Evolutionary conservation across 2,888 invertebrate species (phyloP).

Genomic region (Metellina segmentata): DNA sequence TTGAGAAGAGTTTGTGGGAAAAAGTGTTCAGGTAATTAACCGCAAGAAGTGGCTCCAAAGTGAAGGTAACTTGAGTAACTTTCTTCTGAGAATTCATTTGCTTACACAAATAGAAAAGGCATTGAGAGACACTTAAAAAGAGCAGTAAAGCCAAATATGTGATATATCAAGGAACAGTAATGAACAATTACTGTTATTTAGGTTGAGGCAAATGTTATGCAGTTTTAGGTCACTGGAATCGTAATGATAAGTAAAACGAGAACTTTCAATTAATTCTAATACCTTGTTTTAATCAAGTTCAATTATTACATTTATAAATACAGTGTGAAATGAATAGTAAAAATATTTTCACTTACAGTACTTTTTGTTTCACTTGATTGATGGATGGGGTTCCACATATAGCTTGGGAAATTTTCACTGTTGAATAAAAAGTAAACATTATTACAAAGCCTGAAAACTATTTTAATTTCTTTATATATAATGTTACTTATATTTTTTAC

Average conservation of each 20-base stretch:
- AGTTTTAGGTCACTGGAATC: not conserved
- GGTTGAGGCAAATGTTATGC: too few relatives aligned
- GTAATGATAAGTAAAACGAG: not conserved
- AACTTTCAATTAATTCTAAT: not conserved
- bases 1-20: too few relatives aligned
- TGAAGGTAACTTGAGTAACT: too few relatives aligned
- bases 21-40: too few relatives aligned
- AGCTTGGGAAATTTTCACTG: slow-evolving; percentile 34
- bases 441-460: not conserved
- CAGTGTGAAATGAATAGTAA: not conserved
- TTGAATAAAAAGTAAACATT: not conserved
- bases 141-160: too few relatives aligned
- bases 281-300: not conserved
- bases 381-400: slow-evolving; percentile 1
- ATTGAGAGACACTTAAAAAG: too few relatives aligned
- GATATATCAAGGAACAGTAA: too few relatives aligned
- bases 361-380: not conserved
- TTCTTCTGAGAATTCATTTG: too few relatives aligned
- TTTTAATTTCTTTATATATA: not conserved
- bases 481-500: not conserved
- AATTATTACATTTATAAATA: not conserved
- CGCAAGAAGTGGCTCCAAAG: too few relatives aligned
- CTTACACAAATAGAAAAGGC: too few relatives aligned
- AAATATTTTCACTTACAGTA: slow-evolving; percentile 28
- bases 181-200: too few relatives aligned